Evolutionary conservation across 92 coral and sea anemone species (phyloP).

Genomic region (Heliopora coerulea): DNA sequence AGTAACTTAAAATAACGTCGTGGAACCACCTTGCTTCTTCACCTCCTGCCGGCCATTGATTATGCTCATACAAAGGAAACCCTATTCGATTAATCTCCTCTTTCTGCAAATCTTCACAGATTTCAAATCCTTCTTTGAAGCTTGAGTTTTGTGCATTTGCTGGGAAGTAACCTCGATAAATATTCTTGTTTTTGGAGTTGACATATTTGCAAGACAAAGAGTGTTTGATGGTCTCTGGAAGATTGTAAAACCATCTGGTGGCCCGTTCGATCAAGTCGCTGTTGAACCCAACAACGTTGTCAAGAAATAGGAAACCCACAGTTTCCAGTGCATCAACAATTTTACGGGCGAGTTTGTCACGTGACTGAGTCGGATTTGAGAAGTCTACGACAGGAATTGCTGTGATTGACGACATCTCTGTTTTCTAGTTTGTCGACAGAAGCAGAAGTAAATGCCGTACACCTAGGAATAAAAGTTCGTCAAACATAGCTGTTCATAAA

Average conservation of each 20-base stretch:
- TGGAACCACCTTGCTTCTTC: slow-evolving; percentile 50
- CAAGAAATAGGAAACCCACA: slow-evolving; percentile 44
- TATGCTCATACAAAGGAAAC: slow-evolving; percentile 48
- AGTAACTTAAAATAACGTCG: slow-evolving; percentile 33
- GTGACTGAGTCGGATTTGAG: slow-evolving; percentile 14
- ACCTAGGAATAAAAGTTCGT: too few relatives aligned
- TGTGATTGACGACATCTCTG: background rate
- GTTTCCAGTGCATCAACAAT: slow-evolving; percentile 46
- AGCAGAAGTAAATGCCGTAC: too few relatives aligned
- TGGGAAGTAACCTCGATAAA: slow-evolving; percentile 55
- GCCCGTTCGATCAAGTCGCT: slow-evolving; percentile 26
- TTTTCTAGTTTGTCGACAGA: too few relatives aligned
- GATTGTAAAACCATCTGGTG: slow-evolving; percentile 43
- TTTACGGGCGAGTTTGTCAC: slow-evolving; percentile 37
- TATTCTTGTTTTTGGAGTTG: slow-evolving; percentile 43
- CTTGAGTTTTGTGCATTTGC: slow-evolving; percentile 42
- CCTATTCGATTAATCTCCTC: slow-evolving; percentile 41
- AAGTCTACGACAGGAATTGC: slow-evolving; percentile 38
- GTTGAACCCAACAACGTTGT: slow-evolving; percentile 35
- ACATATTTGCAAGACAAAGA: slow-evolving; percentile 37
- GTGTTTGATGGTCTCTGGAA: slow-evolving; percentile 33
- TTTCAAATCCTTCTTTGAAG: slow-evolving; percentile 45
- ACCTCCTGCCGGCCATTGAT: slow-evolving; percentile 48
- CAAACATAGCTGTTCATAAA: too few relatives aligned
- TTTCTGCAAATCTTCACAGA: slow-evolving; percentile 19